Percentiles rank a stretch among this genome's conserved stretches.
phyloP scores from a whole-genome alignment of 2,113 vertebrate species.

The Leucoraja erinaceus region DNA sequence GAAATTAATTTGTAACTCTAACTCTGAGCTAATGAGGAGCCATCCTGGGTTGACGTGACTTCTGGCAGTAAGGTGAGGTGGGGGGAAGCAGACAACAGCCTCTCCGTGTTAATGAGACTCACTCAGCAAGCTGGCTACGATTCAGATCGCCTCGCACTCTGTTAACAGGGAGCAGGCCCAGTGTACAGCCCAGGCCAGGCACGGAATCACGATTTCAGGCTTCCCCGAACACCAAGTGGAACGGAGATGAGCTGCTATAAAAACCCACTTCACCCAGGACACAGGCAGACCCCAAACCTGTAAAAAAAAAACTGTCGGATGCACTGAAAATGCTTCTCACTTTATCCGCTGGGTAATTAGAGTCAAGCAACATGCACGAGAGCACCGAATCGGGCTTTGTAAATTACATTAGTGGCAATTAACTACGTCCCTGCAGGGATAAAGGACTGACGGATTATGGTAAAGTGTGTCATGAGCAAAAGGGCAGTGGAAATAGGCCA shows the following conservation, averaged over 20 bases:
- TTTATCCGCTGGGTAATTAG: neutral
- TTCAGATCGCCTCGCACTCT: neutral
- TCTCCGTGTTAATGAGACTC: conserved; percentile 8
- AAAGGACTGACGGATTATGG: neutral
- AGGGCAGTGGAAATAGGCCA: neutral
- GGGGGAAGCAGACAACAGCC: neutral
- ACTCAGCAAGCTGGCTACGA: neutral
- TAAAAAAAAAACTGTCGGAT: too few relatives aligned
- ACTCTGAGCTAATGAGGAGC: conserved; percentile 15
- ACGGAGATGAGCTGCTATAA: neutral
- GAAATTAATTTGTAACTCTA: conserved; percentile 25
- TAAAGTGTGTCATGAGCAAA: neutral
- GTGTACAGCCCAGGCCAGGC: neutral
- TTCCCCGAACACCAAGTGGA: neutral
- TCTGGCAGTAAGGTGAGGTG: neutral
- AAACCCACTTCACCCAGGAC: neutral
- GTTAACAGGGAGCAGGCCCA: neutral
- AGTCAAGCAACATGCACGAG: neutral
- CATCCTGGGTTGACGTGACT: neutral
- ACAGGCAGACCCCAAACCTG: neutral
- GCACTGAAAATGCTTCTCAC: neutral
- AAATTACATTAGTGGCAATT: neutral
- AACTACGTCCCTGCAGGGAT: neutral
- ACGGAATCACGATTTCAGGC: neutral
- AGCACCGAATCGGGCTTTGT: neutral